Conservation (phyloP, 1,140 invertebrate species). For the Zaprionus kolodkinae region DNA sequence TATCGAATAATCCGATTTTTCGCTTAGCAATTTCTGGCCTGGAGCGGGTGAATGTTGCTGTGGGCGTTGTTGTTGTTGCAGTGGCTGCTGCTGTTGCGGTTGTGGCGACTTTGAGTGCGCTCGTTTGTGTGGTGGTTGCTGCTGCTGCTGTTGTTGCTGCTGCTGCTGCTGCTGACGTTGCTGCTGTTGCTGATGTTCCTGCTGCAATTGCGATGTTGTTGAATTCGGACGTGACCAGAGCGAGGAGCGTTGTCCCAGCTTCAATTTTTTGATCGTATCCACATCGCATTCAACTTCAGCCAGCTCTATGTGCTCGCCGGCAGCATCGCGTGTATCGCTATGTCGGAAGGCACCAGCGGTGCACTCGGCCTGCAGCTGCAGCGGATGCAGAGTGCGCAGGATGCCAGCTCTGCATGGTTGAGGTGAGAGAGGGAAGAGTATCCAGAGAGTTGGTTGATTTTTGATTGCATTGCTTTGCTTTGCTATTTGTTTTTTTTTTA, state of each 20-base stretch:
- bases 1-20: constrained; percentile 84
- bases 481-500: constrained; percentile 41
- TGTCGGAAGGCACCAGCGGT: constrained; percentile 70
- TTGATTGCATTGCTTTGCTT: no score
- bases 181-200: constrained; percentile 74
- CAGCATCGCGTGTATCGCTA: constrained; percentile 78
- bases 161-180: constrained; percentile 83
- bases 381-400: constrained; percentile 86
- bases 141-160: constrained; percentile 76
- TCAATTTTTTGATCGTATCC: constrained; percentile 90
- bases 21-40: constrained; percentile 79
- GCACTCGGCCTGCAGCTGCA: constrained; percentile 84
- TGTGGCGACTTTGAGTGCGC: constrained; percentile 76
- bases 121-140: constrained; percentile 58
- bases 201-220: constrained; percentile 85
- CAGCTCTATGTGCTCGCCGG: constrained; percentile 85
- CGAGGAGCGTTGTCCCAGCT: constrained; percentile 89
- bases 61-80: constrained; percentile 74
- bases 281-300: constrained; percentile 90
- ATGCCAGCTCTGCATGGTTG: constrained; percentile 85
- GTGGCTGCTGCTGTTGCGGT: constrained; percentile 74
- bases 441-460: constrained; percentile 46
- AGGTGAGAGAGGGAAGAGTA: constrained; percentile 61
- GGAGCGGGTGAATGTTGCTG: constrained; percentile 81
- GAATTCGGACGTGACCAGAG: constrained; percentile 88